Percentiles rank a stretch among this genome's conserved stretches.
These are phyloP conservation scores for Zonitis immaculata DNA, from an alignment of 2,888 invertebrate species.

Conservation along the genomic window DNA sequence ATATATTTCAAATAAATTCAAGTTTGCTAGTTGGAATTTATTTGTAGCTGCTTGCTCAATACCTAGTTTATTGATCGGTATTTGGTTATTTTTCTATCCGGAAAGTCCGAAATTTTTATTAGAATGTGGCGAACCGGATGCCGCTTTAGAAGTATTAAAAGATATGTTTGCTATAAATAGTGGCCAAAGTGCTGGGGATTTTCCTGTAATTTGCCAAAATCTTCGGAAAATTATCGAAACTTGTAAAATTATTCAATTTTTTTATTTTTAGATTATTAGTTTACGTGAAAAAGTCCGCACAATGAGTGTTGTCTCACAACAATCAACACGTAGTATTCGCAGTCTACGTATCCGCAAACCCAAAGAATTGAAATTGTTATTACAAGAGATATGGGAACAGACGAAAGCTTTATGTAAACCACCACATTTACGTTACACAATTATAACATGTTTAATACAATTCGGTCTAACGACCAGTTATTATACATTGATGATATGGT, in stretches of 20 bases:
- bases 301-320: slow-evolving; percentile 60
- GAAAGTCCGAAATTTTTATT: slow-evolving; percentile 80
- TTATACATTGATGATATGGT: slow-evolving; percentile 90
- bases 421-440: slow-evolving; percentile 69
- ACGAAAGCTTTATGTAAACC: slow-evolving; percentile 69
- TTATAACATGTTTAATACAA: slow-evolving; percentile 74
- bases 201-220: slow-evolving; percentile 57
- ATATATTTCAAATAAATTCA: slow-evolving; percentile 56
- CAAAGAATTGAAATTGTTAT: slow-evolving; percentile 65
- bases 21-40: slow-evolving; percentile 76
- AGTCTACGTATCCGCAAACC: slow-evolving; percentile 66
- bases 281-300: slow-evolving; percentile 64
- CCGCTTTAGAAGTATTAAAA: slow-evolving; percentile 64
- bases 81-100: slow-evolving; percentile 71
- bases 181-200: slow-evolving; percentile 63
- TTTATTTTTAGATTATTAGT: slow-evolving; percentile 58
- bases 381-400: slow-evolving; percentile 68
- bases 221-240: no score
- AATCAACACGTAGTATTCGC: slow-evolving; percentile 62
- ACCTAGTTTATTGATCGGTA: slow-evolving; percentile 62
- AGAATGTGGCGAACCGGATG: slow-evolving; percentile 74
- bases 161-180: slow-evolving; percentile 68
- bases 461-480: slow-evolving; percentile 83
- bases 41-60: slow-evolving; percentile 71
- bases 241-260: no score